Conservation (phyloP, 2,113 vertebrate genomes). For the Aix galericulata region DNA sequence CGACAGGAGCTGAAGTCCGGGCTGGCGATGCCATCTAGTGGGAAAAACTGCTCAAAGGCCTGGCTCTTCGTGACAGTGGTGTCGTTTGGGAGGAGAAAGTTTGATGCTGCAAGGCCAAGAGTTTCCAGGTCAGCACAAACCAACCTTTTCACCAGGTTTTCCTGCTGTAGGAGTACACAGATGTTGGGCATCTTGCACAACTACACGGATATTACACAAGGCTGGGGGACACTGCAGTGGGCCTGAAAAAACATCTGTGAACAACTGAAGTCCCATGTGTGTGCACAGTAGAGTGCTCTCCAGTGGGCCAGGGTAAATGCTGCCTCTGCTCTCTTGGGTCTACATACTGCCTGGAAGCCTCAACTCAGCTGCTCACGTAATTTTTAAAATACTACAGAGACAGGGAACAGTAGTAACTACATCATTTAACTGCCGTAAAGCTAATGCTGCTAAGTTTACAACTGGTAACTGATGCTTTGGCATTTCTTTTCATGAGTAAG, state of each 20-base stretch:
- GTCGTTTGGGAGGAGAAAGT: background rate
- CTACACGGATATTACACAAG: background rate
- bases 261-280: too few relatives aligned
- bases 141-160: background rate
- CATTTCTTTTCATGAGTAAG: background rate
- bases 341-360: background rate
- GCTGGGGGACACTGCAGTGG: rapidly evolving
- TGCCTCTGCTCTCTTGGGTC: too few relatives aligned
- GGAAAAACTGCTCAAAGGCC: background rate
- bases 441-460: background rate
- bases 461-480: background rate
- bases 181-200: background rate
- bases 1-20: background rate
- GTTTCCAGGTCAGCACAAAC: background rate
- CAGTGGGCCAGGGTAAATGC: background rate
- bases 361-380: background rate
- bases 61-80: too few relatives aligned
- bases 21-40: background rate
- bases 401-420: background rate
- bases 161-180: background rate
- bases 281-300: background rate
- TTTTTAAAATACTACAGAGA: background rate
- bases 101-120: background rate
- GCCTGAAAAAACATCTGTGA: too few relatives aligned
- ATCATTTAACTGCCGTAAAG: background rate